phyloP scores from a whole-genome alignment of 2,888 invertebrate species.

The Meteorus colon region DNA sequence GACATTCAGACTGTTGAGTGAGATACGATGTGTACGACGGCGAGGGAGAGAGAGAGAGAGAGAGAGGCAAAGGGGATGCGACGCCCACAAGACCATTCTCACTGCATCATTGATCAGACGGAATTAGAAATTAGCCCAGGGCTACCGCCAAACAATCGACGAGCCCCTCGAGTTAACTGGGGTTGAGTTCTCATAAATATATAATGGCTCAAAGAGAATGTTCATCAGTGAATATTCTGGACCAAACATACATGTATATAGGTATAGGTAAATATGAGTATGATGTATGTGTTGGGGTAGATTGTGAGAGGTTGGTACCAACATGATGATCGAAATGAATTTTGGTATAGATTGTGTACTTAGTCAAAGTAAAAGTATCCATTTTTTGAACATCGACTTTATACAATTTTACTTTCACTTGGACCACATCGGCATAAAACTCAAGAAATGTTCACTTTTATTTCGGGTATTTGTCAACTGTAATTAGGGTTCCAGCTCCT shows the following conservation, averaged over 20 bases:
- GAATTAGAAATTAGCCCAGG: conserved; percentile 42
- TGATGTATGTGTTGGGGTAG: not conserved
- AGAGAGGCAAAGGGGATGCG: not conserved
- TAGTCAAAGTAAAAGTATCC: too few relatives aligned
- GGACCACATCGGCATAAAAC: too few relatives aligned
- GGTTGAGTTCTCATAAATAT: conserved; percentile 30
- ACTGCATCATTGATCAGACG: conserved; percentile 47
- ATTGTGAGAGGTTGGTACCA: too few relatives aligned
- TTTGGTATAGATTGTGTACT: too few relatives aligned
- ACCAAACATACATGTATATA: not conserved
- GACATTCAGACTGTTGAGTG: too few relatives aligned
- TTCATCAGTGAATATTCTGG: conserved; percentile 20
- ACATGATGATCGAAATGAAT: too few relatives aligned
- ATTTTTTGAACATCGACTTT: too few relatives aligned
- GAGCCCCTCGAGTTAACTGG: conserved; percentile 19
- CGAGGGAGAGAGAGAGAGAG: not conserved
- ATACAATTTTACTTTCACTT: too few relatives aligned
- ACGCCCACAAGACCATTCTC: conserved; percentile 35
- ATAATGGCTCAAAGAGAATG: conserved; percentile 29
- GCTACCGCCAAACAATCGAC: conserved; percentile 41
- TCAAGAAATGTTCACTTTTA: too few relatives aligned
- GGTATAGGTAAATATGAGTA: conserved; percentile 6
- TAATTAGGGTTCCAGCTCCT: too few relatives aligned
- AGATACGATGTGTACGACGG: too few relatives aligned
- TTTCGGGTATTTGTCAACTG: too few relatives aligned